Conservation (phyloP, 92 coral and sea anemone species). For the Chrysogorgia sp. region DNA sequence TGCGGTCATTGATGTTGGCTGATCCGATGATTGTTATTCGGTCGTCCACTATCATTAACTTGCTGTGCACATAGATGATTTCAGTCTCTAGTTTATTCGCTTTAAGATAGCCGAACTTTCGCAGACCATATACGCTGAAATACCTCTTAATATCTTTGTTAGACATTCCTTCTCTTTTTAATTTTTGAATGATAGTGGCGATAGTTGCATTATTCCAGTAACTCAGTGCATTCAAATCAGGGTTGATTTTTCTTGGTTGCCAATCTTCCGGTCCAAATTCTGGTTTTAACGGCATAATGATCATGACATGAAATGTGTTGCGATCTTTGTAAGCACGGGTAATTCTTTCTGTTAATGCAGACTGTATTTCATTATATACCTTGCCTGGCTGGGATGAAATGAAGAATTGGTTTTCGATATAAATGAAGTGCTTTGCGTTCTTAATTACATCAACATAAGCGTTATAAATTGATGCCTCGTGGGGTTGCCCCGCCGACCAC, state of each 20-base stretch:
- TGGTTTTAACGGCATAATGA: constrained; percentile 54
- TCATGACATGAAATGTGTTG: constrained; percentile 58
- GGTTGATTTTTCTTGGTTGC: too few relatives aligned
- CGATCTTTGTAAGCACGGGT: constrained; percentile 43
- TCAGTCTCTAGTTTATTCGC: constrained; percentile 46
- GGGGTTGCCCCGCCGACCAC: constrained; percentile 50
- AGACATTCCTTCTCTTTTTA: constrained; percentile 38
- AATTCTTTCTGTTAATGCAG: constrained; percentile 52
- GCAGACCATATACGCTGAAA: constrained; percentile 52
- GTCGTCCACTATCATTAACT: constrained; percentile 65
- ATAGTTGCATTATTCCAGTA: constrained; percentile 55
- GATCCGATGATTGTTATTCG: constrained; percentile 66
- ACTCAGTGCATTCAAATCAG: constrained; percentile 47
- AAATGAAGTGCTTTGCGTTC: constrained; percentile 44
- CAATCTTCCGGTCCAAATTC: too few relatives aligned
- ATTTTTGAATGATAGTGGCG: constrained; percentile 33
- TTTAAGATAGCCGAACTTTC: constrained; percentile 18
- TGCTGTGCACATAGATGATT: constrained; percentile 64
- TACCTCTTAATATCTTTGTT: constrained; percentile 12
- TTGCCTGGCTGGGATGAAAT: constrained; percentile 42
- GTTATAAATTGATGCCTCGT: constrained; percentile 47
- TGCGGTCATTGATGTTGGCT: constrained; percentile 61
- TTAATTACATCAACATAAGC: constrained; percentile 45
- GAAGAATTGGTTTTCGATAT: constrained; percentile 53
- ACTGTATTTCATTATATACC: constrained; percentile 30